Evolutionary conservation across 2,113 vertebrate genomes (phyloP).

Genomic region (Trichomycterus rosablanca): DNA sequence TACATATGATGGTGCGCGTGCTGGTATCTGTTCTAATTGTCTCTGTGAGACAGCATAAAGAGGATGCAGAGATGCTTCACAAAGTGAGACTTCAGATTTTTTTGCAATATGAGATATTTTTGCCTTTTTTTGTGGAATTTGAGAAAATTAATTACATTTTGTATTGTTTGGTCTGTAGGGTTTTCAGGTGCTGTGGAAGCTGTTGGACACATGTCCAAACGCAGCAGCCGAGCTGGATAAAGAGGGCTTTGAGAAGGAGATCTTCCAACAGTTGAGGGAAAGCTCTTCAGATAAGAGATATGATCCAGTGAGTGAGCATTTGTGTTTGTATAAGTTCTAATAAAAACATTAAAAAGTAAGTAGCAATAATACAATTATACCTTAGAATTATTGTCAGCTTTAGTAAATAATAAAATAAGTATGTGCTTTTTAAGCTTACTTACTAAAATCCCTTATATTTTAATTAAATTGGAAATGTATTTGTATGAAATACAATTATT

Average conservation of each 20-base stretch:
- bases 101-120: too few relatives aligned
- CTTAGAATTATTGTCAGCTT: too few relatives aligned
- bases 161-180: constrained; percentile 62
- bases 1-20: constrained; percentile 73
- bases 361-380: too few relatives aligned
- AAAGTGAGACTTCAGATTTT: constrained; percentile 67
- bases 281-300: constrained; percentile 61
- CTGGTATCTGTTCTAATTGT: constrained; percentile 78
- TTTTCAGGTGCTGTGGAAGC: constrained; percentile 73
- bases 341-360: too few relatives aligned
- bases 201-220: constrained; percentile 75
- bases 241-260: constrained; percentile 79
- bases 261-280: constrained; percentile 81
- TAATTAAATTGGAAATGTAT: too few relatives aligned
- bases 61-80: constrained; percentile 72
- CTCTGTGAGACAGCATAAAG: constrained; percentile 73
- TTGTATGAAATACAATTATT: too few relatives aligned
- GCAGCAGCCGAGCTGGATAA: constrained; percentile 76
- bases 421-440: too few relatives aligned
- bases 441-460: too few relatives aligned
- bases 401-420: too few relatives aligned
- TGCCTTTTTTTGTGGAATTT: too few relatives aligned
- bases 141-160: too few relatives aligned
- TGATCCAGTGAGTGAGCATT: constrained; percentile 64
- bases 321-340: too few relatives aligned